Percentiles rank a stretch among this genome's conserved stretches.
Evolutionary conservation across 92 coral and sea anemone species (phyloP).

Genomic region (Montipora capitata): DNA sequence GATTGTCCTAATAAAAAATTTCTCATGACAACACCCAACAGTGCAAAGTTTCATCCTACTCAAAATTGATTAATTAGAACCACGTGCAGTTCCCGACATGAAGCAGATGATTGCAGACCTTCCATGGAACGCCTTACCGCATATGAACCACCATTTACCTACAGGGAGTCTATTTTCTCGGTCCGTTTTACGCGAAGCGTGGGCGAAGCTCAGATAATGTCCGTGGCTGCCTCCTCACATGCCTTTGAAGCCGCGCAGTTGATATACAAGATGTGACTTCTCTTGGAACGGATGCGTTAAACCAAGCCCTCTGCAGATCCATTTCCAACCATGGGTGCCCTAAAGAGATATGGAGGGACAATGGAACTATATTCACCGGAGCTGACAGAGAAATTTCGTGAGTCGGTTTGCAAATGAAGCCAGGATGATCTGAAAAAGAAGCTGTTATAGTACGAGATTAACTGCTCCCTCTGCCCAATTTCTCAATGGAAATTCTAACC

Average conservation of each 20-base stretch:
- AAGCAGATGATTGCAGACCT: no score
- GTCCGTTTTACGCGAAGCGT: conserved; percentile 35
- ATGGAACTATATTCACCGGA: conserved; percentile 47
- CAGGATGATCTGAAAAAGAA: neutral
- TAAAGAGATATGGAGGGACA: conserved; percentile 62
- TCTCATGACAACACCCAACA: no score
- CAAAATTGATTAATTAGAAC: no score
- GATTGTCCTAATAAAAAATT: no score
- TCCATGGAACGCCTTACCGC: conserved; percentile 18
- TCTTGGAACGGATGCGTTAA: conserved; percentile 51
- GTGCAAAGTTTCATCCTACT: no score
- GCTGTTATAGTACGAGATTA: neutral
- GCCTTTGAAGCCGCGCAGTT: conserved; percentile 59
- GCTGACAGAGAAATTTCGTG: conserved; percentile 34
- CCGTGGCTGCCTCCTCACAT: conserved; percentile 62
- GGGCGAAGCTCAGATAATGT: conserved; percentile 42
- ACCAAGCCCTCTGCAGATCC: conserved; percentile 45
- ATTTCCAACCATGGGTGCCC: conserved; percentile 9
- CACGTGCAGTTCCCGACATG: no score
- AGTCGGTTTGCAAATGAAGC: neutral
- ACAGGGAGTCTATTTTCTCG: conserved; percentile 24
- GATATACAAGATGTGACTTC: conserved; percentile 77
- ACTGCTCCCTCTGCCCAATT: conserved; percentile 18
- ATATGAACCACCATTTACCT: conserved; percentile 8
- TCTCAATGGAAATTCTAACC: conserved; percentile 46